phyloP scores from a whole-genome alignment of 2,797 vertebrate genomes.

The Phataginus tricuspis region DNA sequence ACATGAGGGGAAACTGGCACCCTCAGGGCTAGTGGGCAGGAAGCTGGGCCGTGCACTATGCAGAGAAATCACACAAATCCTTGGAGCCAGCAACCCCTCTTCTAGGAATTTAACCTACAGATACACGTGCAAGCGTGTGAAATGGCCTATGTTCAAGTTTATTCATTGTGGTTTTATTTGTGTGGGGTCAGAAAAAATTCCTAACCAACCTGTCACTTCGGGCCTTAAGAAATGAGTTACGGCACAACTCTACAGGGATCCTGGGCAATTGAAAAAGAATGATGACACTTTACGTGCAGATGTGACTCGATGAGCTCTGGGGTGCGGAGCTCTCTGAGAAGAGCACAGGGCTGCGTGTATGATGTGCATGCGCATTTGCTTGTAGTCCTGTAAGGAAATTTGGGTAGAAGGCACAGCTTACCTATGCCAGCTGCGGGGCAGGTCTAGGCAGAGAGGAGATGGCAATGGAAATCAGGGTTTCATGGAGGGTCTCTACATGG shows the following conservation, averaged over 20 bases:
- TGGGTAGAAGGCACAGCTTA: neutral
- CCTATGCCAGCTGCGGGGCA: neutral
- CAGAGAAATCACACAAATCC: neutral
- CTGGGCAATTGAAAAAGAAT: neutral
- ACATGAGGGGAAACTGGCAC: neutral
- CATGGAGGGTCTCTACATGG: neutral
- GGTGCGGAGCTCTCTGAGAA: too few species aligned
- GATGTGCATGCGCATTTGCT: neutral
- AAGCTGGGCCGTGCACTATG: neutral
- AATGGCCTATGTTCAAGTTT: slow-evolving; percentile 13
- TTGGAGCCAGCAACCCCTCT: neutral
- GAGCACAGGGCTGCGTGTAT: neutral
- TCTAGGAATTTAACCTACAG: neutral
- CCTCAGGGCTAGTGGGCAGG: neutral
- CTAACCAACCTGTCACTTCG: neutral
- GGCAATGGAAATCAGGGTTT: neutral
- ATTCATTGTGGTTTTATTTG: slow-evolving; percentile 25
- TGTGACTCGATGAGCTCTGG: neutral
- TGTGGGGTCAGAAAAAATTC: neutral
- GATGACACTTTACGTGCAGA: neutral
- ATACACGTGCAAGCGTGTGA: neutral
- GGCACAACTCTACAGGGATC: neutral
- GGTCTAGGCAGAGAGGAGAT: neutral
- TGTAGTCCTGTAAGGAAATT: neutral
- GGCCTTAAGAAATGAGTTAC: neutral